Evolutionary conservation across 2,888 invertebrate species (phyloP).

Genomic region (Sinhomidia bicolor): DNA sequence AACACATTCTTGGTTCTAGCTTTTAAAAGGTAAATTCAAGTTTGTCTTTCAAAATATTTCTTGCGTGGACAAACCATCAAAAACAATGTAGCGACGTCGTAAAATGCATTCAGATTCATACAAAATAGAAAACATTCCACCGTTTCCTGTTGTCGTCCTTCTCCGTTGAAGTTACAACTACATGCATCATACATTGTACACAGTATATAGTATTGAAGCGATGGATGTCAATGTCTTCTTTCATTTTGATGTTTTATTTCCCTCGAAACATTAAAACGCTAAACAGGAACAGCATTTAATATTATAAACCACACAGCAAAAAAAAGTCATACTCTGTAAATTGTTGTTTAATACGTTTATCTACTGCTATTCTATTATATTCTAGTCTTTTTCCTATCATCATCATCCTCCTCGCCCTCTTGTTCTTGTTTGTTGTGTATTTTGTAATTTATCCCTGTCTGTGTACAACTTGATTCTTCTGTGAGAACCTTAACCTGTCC

Average conservation of each 20-base stretch:
- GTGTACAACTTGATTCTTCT: slow-evolving; percentile 17
- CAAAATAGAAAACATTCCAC: neutral
- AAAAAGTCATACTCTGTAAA: too few relatives aligned
- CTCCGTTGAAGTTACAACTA: neutral
- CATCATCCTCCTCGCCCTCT: slow-evolving; percentile 27
- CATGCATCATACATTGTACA: too few relatives aligned
- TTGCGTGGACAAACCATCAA: neutral
- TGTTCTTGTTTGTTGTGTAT: neutral
- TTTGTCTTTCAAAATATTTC: neutral
- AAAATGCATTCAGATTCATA: slow-evolving; percentile 14
- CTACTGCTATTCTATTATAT: neutral
- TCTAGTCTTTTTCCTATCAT: neutral
- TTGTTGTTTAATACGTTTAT: too few relatives aligned
- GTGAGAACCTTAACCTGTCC: slow-evolving; percentile 64
- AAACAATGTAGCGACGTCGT: neutral
- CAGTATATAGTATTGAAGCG: slow-evolving; percentile 26
- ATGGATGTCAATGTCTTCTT: slow-evolving; percentile 59
- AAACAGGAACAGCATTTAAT: neutral
- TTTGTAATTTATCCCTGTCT: slow-evolving; percentile 36
- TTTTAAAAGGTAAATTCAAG: too few relatives aligned
- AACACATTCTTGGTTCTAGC: too few relatives aligned
- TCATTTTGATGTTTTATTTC: slow-evolving; percentile 17
- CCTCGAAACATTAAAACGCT: neutral
- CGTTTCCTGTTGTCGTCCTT: neutral
- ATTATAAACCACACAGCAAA: too few relatives aligned